A percentile compares a stretch with the other conserved stretches of the same genome.
Evolutionary conservation across 2,888 invertebrate genomes (phyloP).

Genomic region (Himalopsyche japonica): DNA sequence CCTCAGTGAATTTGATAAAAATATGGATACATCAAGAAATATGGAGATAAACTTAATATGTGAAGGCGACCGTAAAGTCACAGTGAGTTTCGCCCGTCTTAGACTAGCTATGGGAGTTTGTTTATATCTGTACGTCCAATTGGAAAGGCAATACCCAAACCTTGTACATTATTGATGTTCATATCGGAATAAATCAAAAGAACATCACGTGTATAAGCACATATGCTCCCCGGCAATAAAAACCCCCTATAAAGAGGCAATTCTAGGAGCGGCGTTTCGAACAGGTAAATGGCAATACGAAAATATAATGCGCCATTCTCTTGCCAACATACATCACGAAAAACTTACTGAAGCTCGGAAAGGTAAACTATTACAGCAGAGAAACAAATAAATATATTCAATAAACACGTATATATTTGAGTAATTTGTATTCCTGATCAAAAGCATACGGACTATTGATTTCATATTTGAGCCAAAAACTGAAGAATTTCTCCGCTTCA

Average conservation of each 20-base stretch:
- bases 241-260: background rate
- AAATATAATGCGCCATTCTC: too few species aligned
- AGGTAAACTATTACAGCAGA: too few species aligned
- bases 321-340: too few species aligned
- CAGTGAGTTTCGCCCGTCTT: background rate
- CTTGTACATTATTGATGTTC: conserved; percentile 25
- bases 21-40: background rate
- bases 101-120: conserved; percentile 6
- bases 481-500: too few species aligned
- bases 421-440: too few species aligned
- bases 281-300: too few species aligned
- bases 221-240: conserved; percentile 3
- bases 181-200: conserved; percentile 32
- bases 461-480: too few species aligned
- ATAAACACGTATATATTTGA: too few species aligned
- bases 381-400: too few species aligned
- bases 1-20: background rate
- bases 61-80: conserved; percentile 37
- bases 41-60: conserved; percentile 29
- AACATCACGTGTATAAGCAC: conserved; percentile 9
- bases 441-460: too few species aligned
- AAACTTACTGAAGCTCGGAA: too few species aligned
- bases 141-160: background rate
- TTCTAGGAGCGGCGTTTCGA: too few species aligned
- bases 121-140: conserved; percentile 22